Evolutionary conservation across 2,888 invertebrate species (phyloP), one percentile per base, ranked within the genome.

Genomic region (Trissolcus japonicus): DNA sequence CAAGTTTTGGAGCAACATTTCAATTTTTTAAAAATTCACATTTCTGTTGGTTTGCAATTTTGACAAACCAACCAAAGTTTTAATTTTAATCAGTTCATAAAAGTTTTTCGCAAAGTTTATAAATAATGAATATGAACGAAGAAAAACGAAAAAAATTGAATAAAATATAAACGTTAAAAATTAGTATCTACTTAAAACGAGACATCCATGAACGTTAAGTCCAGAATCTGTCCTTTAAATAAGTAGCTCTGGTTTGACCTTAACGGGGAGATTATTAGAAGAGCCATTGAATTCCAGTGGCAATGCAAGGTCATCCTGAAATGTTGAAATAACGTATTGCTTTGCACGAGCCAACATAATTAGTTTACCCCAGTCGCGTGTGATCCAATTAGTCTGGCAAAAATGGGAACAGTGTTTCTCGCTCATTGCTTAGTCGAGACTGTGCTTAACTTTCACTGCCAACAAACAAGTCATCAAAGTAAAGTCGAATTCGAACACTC

Each of bases 391-490:
- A 88, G 86, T 79, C 7, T 67, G 61, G 75, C 75, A 57, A 72
- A 85, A 88, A 88, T 85, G 83, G 84, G 87, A 88, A 80, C 86
- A 88, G 80, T 86, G 80, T 85, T 83, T 85, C 83, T 86, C 83
- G 84, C 69, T 76, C 25, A 25, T 25, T 77, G 82, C 85, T 83
- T 84, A 82, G 79, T 72, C 82, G 82, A 72, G 35, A 78, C 81
- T 81, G 79, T 74, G 61, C 79, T 66, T 82, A 85, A 86, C 85
- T 86, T 87, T 87, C 86, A 86, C 85, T 88, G 86, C 84, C 86
- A 46, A 46, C 46, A 46, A 46, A 16, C 16, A 7, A 46, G 46
- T 16, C 46, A 46, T 72, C 63, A 43, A 73, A 77, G 69, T 74
- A 40, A 54, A 54, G 50, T 67, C 17, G 21, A 53, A 60, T 72